Evolutionary conservation across 2,888 invertebrate species (phyloP), one percentile per base, ranked within the genome.

Genomic region (Ichneumon xanthorius): DNA sequence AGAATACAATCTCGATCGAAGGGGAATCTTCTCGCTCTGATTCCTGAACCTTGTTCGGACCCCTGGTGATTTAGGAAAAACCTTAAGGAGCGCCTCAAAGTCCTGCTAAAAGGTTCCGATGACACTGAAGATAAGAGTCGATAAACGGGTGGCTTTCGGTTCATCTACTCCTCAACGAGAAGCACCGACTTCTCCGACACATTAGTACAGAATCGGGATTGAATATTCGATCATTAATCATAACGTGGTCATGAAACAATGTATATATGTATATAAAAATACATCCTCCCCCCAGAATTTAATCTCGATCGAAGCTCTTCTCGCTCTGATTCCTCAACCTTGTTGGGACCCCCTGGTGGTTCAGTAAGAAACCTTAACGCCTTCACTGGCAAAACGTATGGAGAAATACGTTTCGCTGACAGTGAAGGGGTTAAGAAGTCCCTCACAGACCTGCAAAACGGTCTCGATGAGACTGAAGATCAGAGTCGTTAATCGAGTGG

Each of bases 391-490:
- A 26, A 26, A 26, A 26, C 26, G 26, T 26, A 26, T 26, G 3
- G 3, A 26, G 26, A 26, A 26, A 26, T 26, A 26, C 26, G 26
- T 3, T 26, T 26, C 26, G 26, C 26, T 26, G 26, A 26, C 26
- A 26, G 26, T 26, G 26, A 26, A 26, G 26, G 4, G 26, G 3
- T 3, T 3, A 55, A 58, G 45, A 55, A 30, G 26, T 68, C 26
- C 30, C n/a, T 58, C 33, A 45, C 1, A 26, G 19, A 68, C 37
- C 48, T 48, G 58, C 19, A 76, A 37, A 70, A 84, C 86, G 63
- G 50, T 76, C 55, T n/a, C 65, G 79, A 80, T 76, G 84, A 70
- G 75, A 73, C 75, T 84, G 84, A 84, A 70, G 80, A 84, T 80
- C 71, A 61, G 26, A 70, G 26, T 9, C 67, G 67, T 73, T 67